Evolutionary conservation across 2,113 vertebrate genomes (phyloP).

Genomic region (Marcusenius ussheri): DNA sequence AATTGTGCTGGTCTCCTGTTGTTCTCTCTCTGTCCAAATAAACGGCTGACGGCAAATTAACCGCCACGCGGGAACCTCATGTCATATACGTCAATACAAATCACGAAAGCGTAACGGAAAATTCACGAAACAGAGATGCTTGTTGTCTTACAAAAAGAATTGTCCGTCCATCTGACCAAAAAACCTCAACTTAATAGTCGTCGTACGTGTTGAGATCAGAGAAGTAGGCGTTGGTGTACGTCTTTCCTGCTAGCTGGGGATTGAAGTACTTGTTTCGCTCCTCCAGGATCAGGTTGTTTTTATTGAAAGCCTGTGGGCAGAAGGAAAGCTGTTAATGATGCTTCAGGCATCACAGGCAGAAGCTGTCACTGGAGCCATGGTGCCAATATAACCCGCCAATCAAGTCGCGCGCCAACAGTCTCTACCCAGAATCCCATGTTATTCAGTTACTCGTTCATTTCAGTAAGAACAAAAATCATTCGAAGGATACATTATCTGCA

Average conservation of each 20-base stretch:
- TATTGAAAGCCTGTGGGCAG: slow-evolving; percentile 84
- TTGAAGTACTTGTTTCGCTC: slow-evolving; percentile 98
- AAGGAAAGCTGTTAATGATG: background rate
- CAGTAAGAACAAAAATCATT: background rate
- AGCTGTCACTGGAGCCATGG: background rate
- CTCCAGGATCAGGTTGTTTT: slow-evolving; percentile 96
- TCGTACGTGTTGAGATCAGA: slow-evolving; percentile 96
- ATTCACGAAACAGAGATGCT: background rate
- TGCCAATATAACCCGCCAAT: background rate
- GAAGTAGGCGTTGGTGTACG: slow-evolving; percentile 95
- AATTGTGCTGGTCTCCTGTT: background rate
- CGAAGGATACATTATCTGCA: background rate
- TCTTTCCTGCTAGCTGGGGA: slow-evolving; percentile 87
- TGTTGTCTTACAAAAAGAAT: background rate
- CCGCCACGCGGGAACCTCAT: slow-evolving; percentile 42
- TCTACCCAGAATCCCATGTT: background rate
- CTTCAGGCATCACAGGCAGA: background rate
- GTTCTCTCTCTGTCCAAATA: background rate
- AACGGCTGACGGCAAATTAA: slow-evolving; percentile 39
- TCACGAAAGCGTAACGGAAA: slow-evolving; percentile 45
- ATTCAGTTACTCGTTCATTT: background rate
- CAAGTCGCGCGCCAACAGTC: background rate
- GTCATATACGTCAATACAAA: slow-evolving; percentile 47
- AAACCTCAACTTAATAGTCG: slow-evolving; percentile 72
- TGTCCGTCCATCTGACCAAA: slow-evolving; percentile 20